Conservation (phyloP, 2,888 invertebrate species). For the Pocota personata region DNA sequence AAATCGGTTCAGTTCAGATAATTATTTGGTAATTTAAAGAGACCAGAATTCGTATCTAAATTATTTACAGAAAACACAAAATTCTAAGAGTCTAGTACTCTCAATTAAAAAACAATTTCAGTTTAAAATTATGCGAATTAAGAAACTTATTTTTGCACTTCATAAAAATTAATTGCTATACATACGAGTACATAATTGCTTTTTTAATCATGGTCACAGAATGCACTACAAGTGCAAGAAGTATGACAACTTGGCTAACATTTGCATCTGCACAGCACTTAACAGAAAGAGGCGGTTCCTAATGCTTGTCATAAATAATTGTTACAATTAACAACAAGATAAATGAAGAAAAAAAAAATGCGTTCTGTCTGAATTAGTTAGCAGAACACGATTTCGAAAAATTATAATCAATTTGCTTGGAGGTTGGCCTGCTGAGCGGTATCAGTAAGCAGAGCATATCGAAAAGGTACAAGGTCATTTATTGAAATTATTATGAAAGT, state of each 20-base stretch:
- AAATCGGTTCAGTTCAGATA: too few relatives aligned
- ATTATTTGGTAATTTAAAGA: too few relatives aligned
- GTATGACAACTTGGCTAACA: constrained; percentile 6
- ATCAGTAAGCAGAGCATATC: constrained; percentile 51
- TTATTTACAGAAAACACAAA: too few relatives aligned
- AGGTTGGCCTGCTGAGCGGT: neutral
- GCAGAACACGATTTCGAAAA: constrained; percentile 12
- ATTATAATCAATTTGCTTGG: constrained; percentile 4
- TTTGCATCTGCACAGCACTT: constrained; percentile 19
- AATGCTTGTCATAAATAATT: neutral
- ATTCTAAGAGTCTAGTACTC: too few relatives aligned
- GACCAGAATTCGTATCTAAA: too few relatives aligned
- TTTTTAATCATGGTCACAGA: neutral
- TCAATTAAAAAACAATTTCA: too few relatives aligned
- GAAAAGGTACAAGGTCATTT: constrained; percentile 33
- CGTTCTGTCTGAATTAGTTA: constrained; percentile 3
- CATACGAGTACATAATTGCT: neutral
- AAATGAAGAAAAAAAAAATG: neutral
- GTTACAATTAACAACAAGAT: neutral
- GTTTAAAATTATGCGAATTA: too few relatives aligned
- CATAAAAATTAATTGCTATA: neutral
- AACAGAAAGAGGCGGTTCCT: neutral
- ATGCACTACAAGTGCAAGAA: neutral
- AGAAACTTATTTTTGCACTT: too few relatives aligned
- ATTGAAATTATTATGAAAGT: constrained; percentile 5